Evolutionary conservation across 92 coral and sea anemone genomes (phyloP).

Genomic region (Palythoa heliodiscus): DNA sequence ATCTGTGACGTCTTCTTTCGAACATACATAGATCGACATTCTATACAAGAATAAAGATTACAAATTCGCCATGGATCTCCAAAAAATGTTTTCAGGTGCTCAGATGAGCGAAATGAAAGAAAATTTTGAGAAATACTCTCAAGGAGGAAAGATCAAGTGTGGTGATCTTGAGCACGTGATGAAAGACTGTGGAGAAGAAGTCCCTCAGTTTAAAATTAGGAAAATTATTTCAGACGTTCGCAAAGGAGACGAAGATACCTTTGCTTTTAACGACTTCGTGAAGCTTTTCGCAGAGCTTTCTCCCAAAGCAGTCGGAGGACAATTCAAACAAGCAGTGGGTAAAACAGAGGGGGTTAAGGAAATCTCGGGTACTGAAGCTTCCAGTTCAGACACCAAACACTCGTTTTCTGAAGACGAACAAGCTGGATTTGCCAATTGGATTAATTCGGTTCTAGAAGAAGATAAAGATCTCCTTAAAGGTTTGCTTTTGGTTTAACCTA

Average conservation of each 20-base stretch:
- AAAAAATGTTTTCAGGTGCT: constrained; percentile 71
- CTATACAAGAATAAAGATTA: neutral
- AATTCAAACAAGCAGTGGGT: constrained; percentile 79
- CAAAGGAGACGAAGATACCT: constrained; percentile 62
- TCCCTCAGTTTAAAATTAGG: constrained; percentile 85
- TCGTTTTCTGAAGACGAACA: constrained; percentile 92
- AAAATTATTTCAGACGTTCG: constrained; percentile 70
- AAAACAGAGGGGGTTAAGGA: constrained; percentile 74
- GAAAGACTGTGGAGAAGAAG: constrained; percentile 89
- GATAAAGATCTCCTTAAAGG: constrained; percentile 69
- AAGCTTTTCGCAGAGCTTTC: constrained; percentile 77
- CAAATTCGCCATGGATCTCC: constrained; percentile 49
- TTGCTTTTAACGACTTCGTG: constrained; percentile 78
- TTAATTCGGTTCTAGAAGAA: constrained; percentile 84
- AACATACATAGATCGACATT: neutral
- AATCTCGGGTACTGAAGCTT: constrained; percentile 71
- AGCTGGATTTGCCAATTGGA: constrained; percentile 89
- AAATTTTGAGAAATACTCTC: constrained; percentile 74
- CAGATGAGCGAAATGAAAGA: constrained; percentile 83
- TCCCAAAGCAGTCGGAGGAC: constrained; percentile 83
- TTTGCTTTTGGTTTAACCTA: neutral
- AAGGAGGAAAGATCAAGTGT: constrained; percentile 59
- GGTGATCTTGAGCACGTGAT: constrained; percentile 78
- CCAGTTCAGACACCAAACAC: constrained; percentile 93
- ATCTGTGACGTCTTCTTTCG: constrained; percentile 26